Base-by-base conservation (phyloP, 1,140 invertebrate species). In the Drosophila ambigua region DNA sequence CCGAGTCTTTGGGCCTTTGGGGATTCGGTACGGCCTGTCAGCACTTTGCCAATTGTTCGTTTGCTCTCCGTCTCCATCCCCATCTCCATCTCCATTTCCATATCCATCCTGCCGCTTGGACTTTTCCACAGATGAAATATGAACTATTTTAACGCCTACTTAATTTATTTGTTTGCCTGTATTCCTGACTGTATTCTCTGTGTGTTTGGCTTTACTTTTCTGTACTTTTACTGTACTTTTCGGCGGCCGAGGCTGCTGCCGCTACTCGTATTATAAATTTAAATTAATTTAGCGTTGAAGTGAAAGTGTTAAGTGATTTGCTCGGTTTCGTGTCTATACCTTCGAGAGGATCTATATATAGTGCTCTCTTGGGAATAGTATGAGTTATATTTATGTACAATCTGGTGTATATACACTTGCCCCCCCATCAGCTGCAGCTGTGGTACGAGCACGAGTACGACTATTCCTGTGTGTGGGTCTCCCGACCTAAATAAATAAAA, bases 141-240 rank as follows among this genome's bases (percentile, higher is more conserved):
- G 83, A 90, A 91, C 88, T 90, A 85, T 91, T 87, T 90, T 90
- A 90, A 90, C 89, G 89, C 88, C 89, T 80, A 91, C 83, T 91
- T 90, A 91, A 91, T 90, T 91, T 90, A 83, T 87, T 90, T 82
- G 79, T 72, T 80, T 69, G 60, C 45, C 45, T 46, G 46, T 39
- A 54, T 20, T 5, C 41, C 35, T 24, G 13, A 28, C 26, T 35
- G 31, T 31, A 9, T 31, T 31, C 8, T 31, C 28, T 8, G 8
- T 9, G 31, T 9, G 2, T 20, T 20, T 20, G 20, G 1, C 20
- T 20, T 20, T 20, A 20, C 20, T 20, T 20, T 31, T 3, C 31
- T 31, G 3, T 28, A 28, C 28, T 7, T 28, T 28, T 28, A 45
- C 20, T 20, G 20, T 20, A 2, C 20, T 20, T n/a, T n/a, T n/a